These are phyloP conservation scores for Delichon dasypus DNA, from an alignment of 2,797 vertebrate genomes.

Conservation along the genomic window DNA sequence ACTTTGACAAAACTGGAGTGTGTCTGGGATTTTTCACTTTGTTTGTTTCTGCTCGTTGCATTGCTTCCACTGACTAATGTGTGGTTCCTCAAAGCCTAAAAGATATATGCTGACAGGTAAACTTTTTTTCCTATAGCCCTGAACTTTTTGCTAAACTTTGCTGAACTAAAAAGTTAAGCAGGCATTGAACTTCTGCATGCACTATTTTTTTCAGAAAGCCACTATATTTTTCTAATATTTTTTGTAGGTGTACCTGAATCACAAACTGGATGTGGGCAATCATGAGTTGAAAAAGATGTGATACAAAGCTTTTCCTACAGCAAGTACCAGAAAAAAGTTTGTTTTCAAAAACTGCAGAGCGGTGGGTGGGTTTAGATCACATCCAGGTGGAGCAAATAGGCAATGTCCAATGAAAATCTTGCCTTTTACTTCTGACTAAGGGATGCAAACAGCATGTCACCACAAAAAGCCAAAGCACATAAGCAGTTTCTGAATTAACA, in stretches of 20 bases:
- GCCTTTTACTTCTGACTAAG: neutral
- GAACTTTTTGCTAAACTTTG: neutral
- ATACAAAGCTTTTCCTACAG: neutral
- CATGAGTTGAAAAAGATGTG: neutral
- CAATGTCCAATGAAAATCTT: neutral
- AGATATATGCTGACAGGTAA: conserved; percentile 6
- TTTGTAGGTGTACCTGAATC: neutral
- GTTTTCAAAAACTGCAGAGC: neutral
- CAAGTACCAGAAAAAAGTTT: neutral
- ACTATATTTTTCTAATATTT: neutral
- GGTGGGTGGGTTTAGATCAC: neutral
- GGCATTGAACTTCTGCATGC: neutral
- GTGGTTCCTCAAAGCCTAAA: conserved; percentile 12
- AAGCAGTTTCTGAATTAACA: neutral
- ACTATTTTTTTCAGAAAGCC: neutral
- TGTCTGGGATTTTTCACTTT: conserved; percentile 37
- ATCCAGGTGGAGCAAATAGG: neutral
- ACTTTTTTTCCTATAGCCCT: neutral
- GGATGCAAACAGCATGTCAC: neutral
- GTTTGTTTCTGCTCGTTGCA: conserved; percentile 12
- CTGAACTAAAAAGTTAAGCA: neutral
- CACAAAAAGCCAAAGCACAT: neutral
- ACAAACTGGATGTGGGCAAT: neutral
- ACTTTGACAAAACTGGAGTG: conserved; percentile 18
- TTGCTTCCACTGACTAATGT: conserved; percentile 17